Evolutionary conservation across 2,888 invertebrate species (phyloP).

Genomic region (Ferrisia virgata): DNA sequence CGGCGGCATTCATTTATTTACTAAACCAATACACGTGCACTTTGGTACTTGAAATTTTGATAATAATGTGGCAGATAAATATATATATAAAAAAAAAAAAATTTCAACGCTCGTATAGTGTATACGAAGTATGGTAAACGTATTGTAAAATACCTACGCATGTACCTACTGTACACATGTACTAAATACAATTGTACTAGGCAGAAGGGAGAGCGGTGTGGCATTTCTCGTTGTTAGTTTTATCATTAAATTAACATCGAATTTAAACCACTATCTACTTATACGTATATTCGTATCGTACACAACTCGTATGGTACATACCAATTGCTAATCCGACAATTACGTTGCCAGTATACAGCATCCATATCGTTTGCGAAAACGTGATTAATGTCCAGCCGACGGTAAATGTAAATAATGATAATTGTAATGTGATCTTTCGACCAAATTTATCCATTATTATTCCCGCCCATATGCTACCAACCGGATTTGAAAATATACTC

Average conservation of each 20-base stretch:
- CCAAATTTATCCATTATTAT: constrained; percentile 43
- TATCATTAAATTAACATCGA: neutral
- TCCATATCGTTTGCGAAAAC: neutral
- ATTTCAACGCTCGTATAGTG: neutral
- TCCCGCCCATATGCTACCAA: constrained; percentile 38
- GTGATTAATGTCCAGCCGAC: constrained; percentile 37
- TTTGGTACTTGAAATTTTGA: neutral
- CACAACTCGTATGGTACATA: neutral
- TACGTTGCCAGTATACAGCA: constrained; percentile 26
- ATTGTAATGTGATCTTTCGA: constrained; percentile 28
- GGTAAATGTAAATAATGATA: constrained; percentile 38
- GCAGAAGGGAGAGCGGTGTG: neutral
- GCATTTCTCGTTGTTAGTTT: neutral
- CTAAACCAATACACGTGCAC: neutral
- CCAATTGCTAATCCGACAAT: constrained; percentile 39
- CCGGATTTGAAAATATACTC: constrained; percentile 39
- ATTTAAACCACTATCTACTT: no score
- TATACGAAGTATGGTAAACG: neutral
- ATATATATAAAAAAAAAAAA: neutral
- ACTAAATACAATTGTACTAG: neutral
- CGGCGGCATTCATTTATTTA: neutral
- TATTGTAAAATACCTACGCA: neutral
- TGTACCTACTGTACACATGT: neutral
- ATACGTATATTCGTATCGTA: neutral
- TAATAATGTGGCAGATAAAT: neutral